Evolutionary conservation across 2,888 invertebrate genomes (phyloP).

Genomic region (Protodeltote pygarga): DNA sequence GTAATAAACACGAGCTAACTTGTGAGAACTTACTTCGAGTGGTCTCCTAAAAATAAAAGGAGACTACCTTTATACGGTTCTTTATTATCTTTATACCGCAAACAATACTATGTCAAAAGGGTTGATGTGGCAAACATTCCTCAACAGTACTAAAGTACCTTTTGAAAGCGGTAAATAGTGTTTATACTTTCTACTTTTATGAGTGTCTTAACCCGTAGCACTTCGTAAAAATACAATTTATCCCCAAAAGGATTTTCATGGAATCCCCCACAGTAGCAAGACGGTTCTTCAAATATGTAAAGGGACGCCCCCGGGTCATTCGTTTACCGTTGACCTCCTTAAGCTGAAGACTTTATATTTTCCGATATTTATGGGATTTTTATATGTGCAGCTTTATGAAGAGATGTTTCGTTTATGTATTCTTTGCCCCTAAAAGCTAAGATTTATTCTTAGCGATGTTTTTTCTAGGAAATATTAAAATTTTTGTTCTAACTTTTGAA

Average conservation of each 20-base stretch:
- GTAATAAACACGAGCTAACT: neutral
- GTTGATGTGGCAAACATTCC: conserved; percentile 7
- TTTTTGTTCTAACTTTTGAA: no score
- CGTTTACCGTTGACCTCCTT: conserved; percentile 6
- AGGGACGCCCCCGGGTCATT: conserved; percentile 5
- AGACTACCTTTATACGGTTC: neutral
- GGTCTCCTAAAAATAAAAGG: neutral
- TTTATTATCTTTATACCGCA: neutral
- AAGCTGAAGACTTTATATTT: conserved; percentile 11
- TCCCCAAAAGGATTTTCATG: conserved; percentile 18
- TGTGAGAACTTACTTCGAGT: neutral
- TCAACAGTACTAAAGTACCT: conserved; percentile 8
- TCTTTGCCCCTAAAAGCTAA: neutral
- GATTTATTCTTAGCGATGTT: neutral
- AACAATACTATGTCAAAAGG: neutral
- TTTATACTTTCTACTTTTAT: conserved; percentile 32
- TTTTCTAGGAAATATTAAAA: no score
- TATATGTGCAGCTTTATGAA: neutral
- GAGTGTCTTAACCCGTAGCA: conserved; percentile 9
- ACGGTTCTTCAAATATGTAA: conserved; percentile 30
- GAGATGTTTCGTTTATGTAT: neutral
- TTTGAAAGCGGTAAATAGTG: conserved; percentile 2
- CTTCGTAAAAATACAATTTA: conserved; percentile 35
- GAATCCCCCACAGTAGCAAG: conserved; percentile 24
- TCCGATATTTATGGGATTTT: conserved; percentile 14